Percentiles rank a stretch among this genome's conserved stretches.
These are phyloP conservation scores for Cossypha polioptera DNA, from an alignment of 2,797 vertebrate species.

Conservation along the genomic window DNA sequence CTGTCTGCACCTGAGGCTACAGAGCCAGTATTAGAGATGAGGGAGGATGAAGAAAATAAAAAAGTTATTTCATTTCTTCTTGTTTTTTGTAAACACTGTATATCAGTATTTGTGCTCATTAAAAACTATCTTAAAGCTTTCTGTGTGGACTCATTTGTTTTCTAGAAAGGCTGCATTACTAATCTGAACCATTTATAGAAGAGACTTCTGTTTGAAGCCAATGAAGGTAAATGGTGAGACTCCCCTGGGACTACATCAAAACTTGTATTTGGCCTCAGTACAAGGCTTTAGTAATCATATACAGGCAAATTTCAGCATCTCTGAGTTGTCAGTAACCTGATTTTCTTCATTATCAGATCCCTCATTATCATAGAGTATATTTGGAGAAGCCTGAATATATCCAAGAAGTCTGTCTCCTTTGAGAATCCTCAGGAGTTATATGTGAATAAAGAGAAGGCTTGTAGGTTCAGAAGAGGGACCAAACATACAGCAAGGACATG, in stretches of 20 bases:
- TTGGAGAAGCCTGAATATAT: neutral
- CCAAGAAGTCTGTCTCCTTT: neutral
- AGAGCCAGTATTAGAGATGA: neutral
- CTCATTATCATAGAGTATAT: neutral
- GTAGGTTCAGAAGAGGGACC: neutral
- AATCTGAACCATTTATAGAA: neutral
- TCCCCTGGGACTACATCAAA: neutral
- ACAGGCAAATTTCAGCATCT: neutral
- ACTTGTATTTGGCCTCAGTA: neutral
- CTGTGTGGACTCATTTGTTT: neutral
- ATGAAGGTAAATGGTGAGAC: neutral
- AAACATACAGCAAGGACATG: neutral
- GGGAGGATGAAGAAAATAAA: neutral
- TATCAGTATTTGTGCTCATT: neutral
- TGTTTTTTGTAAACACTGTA: neutral
- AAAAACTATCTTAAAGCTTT: neutral
- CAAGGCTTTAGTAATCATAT: neutral
- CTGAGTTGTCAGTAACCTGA: neutral
- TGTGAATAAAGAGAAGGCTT: neutral
- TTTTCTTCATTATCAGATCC: neutral
- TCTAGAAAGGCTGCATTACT: neutral
- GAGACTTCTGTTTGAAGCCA: neutral
- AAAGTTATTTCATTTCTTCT: neutral
- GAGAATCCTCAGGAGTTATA: neutral
- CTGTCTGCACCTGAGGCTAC: neutral